Base-by-base conservation (phyloP, 53 echinoderm and acorn worm species). In the Glandiceps talaboti region DNA sequence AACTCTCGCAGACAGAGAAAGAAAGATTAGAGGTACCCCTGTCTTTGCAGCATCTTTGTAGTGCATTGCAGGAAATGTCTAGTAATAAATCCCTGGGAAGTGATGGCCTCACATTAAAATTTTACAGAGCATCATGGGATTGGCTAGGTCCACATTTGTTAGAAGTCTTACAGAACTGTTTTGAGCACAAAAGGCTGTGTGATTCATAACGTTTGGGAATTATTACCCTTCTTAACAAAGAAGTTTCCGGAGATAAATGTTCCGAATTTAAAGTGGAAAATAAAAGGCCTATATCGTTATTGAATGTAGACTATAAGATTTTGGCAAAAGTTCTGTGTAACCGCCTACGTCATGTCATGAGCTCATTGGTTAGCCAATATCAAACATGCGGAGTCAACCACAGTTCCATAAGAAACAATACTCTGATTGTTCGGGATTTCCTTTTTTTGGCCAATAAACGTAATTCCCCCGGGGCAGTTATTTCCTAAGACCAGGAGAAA, bases 261-360 rank as follows among this genome's bases (percentile, higher is more conserved):
- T 6, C 64, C 20, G 6, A 20, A 12, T 45, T 12, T 45, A 75
- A 76, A 0, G n/a, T 85, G 0, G 0, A 28, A 0, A 85, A 89
- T 73, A 85, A 82, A 85, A 25, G 85, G 30, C 89, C 89, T 1
- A 89, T 89, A 14, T 79, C 82, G 25, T 75, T 89, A 29, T 25
- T 89, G 0, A 89, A 89, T 30, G 75, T 73, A 0, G 85, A 89
- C 76, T 89, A 85, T 32, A 82, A 89, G 33, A 76, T 85, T 10
- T 74, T 89, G 0, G 29, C 83, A 0, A 89, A 89, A 82, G 29
- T 85, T 27, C 27, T 89, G 1, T 77, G 85, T n/a, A 89, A 74
- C 31, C 73, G 89, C 32, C 20, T 85, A 1, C 14, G 79, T 0
- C 31, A 28, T 12, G 82, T 89, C 0, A n/a, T 88, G 0, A 30